These are phyloP conservation scores for Caenorhabditis sp. DNA, from an alignment of 2,888 invertebrate species.

Conservation along the genomic window DNA sequence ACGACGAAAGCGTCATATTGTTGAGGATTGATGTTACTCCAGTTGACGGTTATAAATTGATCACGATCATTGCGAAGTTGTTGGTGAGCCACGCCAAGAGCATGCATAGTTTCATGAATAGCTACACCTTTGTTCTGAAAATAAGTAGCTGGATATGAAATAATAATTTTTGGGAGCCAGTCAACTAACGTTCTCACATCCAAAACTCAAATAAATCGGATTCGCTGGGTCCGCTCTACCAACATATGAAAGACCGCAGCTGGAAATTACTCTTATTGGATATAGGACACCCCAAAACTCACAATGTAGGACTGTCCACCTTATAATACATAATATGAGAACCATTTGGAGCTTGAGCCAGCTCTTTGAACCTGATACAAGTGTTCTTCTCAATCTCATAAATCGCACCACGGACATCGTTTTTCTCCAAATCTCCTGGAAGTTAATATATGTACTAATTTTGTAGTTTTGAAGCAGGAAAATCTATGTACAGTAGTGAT, in stretches of 20 bases:
- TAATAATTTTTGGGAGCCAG: too few relatives aligned
- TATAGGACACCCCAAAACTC: too few relatives aligned
- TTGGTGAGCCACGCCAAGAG: constrained; percentile 67
- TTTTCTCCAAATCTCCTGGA: constrained; percentile 58
- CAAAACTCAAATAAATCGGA: constrained; percentile 66
- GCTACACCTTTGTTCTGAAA: constrained; percentile 40
- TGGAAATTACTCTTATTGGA: too few relatives aligned
- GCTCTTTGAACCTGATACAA: constrained; percentile 59
- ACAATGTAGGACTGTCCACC: constrained; percentile 62
- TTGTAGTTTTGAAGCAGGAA: too few relatives aligned
- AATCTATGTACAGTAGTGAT: too few relatives aligned
- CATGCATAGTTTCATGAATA: constrained; percentile 61
- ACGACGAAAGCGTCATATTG: constrained; percentile 69
- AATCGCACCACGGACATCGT: constrained; percentile 58
- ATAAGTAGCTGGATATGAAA: too few relatives aligned
- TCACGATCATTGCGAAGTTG: constrained; percentile 68
- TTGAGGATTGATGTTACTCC: constrained; percentile 69
- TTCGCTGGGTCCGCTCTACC: constrained; percentile 65
- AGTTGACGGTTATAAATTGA: constrained; percentile 56
- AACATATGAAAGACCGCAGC: constrained; percentile 68
- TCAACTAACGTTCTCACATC: constrained; percentile 65
- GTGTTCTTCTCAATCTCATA: constrained; percentile 63
- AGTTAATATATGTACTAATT: too few relatives aligned
- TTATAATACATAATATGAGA: constrained; percentile 64
- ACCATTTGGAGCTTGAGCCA: constrained; percentile 46